Conservation (phyloP, 2,888 invertebrate species). For the Drosophila affinis region DNA sequence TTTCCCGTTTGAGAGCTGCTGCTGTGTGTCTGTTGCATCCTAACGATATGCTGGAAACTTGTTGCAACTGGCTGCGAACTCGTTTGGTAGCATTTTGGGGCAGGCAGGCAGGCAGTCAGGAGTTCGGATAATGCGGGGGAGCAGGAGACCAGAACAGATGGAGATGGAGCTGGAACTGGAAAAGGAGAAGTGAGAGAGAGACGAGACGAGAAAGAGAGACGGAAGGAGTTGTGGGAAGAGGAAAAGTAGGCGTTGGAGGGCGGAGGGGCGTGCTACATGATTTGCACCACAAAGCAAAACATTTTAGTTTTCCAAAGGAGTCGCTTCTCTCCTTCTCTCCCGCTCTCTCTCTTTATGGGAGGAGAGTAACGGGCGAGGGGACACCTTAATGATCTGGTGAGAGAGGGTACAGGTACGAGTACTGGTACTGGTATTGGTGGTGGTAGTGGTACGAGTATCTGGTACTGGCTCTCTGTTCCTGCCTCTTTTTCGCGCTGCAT, state of each 20-base stretch:
- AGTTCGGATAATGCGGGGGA: not conserved
- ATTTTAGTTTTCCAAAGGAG: conserved; percentile 67
- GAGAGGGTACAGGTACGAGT: not conserved
- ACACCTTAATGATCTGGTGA: too few relatives aligned
- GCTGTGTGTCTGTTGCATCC: conserved; percentile 38
- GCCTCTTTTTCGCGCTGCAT: conserved; percentile 79
- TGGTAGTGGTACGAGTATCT: too few relatives aligned
- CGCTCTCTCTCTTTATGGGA: conserved; percentile 14
- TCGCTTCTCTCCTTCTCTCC: conserved; percentile 21
- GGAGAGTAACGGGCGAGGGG: conserved; percentile 9
- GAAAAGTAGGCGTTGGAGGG: not conserved
- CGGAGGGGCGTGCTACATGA: conserved; percentile 68
- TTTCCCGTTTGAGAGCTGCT: conserved; percentile 7
- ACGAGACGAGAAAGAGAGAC: too few relatives aligned
- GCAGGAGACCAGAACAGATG: conserved; percentile 18
- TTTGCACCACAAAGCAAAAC: conserved; percentile 74
- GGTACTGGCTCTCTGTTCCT: conserved; percentile 20
- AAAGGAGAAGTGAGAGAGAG: conserved; percentile 12
- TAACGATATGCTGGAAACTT: conserved; percentile 47
- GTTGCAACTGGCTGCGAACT: conserved; percentile 71
- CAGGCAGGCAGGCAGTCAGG: conserved; percentile 9
- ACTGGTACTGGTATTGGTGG: not conserved
- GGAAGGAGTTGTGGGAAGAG: not conserved
- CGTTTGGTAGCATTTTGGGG: conserved; percentile 72
- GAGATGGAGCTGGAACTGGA: not conserved